Conservation (phyloP, 2,113 vertebrate genomes). For the Strix aluco region DNA sequence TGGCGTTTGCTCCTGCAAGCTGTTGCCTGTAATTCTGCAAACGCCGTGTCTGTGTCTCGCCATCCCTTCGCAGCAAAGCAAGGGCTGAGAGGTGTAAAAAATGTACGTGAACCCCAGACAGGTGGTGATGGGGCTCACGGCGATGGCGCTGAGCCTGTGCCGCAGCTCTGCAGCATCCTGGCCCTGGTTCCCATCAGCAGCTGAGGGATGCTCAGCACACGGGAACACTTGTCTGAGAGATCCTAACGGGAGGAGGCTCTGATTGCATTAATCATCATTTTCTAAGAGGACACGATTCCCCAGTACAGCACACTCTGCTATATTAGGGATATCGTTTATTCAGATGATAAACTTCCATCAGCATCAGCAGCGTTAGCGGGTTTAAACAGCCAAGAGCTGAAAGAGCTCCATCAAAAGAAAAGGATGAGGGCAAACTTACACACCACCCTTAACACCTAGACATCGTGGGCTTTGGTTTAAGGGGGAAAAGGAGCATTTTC, state of each 20-base stretch:
- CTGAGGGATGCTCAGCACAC: neutral
- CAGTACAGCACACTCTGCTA: neutral
- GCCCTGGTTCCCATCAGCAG: neutral
- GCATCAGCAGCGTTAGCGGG: neutral
- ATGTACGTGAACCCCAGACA: accelerated
- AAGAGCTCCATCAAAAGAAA: neutral
- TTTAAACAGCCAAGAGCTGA: neutral
- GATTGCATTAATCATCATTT: neutral
- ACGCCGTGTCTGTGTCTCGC: accelerated
- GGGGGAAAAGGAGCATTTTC: neutral
- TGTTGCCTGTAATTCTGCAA: neutral
- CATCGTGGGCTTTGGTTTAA: neutral
- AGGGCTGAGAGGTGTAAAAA: neutral
- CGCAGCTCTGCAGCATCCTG: neutral
- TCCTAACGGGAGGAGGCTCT: neutral
- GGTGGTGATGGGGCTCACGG: accelerated
- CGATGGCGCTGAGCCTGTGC: neutral
- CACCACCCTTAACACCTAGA: neutral
- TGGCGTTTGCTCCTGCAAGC: neutral
- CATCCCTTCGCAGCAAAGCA: neutral
- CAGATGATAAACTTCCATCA: neutral
- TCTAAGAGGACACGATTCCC: neutral
- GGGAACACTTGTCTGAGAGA: neutral
- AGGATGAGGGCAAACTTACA: neutral
- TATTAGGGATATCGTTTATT: neutral